These are phyloP conservation scores for Drosophila tanythrix DNA, from an alignment of 2,888 invertebrate genomes.

Conservation along the genomic window DNA sequence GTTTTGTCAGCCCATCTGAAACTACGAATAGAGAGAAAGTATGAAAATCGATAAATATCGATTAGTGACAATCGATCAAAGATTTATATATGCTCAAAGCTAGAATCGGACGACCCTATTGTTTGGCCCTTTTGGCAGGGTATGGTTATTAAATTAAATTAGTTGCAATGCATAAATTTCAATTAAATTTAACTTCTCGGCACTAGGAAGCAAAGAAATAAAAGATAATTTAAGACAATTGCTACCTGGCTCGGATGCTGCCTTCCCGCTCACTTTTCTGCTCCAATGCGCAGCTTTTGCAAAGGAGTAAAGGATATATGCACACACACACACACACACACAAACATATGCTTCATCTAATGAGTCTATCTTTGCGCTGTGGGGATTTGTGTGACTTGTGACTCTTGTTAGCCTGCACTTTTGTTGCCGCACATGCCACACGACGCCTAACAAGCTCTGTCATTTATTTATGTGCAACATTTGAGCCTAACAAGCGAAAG, in stretches of 20 bases:
- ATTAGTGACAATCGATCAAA: background rate
- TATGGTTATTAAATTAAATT: slow-evolving; percentile 11
- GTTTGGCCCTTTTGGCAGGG: accelerated
- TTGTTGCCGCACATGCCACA: slow-evolving; percentile 36
- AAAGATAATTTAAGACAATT: slow-evolving; percentile 32
- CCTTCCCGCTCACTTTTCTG: slow-evolving; percentile 16
- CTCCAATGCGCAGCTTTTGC: slow-evolving; percentile 19
- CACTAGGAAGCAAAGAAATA: slow-evolving; percentile 15
- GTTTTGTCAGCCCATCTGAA: accelerated
- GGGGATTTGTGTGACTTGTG: slow-evolving; percentile 52
- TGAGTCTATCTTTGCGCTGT: slow-evolving; percentile 49
- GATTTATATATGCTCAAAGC: accelerated
- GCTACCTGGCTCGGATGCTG: background rate
- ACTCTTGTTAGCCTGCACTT: slow-evolving; percentile 64
- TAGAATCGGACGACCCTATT: background rate
- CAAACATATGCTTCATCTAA: slow-evolving; percentile 39
- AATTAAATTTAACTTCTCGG: slow-evolving; percentile 22
- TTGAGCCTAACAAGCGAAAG: slow-evolving; percentile 77
- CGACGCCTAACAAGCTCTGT: slow-evolving; percentile 63
- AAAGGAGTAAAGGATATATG: slow-evolving; percentile 4
- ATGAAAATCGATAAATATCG: background rate
- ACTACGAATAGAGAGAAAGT: background rate
- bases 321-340: slow-evolving; percentile 21
- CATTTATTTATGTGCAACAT: slow-evolving; percentile 71
- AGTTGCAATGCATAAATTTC: slow-evolving; percentile 16